phyloP scores from a whole-genome alignment of 2,888 invertebrate species.

The Tupiocoris notatus region DNA sequence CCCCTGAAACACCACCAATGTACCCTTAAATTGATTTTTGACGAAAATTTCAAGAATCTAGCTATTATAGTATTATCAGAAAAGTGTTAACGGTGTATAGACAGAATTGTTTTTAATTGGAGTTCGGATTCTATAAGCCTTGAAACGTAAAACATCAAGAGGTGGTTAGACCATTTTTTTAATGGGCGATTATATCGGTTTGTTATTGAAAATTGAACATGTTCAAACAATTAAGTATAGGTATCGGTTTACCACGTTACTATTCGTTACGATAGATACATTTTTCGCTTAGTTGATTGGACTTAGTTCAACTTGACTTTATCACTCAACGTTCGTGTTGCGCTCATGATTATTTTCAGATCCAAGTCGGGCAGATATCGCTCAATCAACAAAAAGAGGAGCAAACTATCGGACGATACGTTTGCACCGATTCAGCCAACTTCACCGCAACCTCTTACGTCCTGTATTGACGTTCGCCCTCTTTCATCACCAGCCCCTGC shows the following conservation, averaged over 20 bases:
- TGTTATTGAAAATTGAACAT: not conserved
- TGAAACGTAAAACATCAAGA: no score
- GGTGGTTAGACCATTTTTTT: no score
- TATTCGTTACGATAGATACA: not conserved
- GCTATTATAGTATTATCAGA: no score
- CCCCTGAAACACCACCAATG: no score
- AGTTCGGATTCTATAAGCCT: no score
- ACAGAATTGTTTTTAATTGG: no score
- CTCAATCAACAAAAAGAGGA: slow-evolving; percentile 40
- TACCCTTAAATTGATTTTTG: not conserved
- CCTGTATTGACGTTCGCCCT: not conserved
- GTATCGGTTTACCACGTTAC: not conserved
- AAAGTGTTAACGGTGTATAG: no score
- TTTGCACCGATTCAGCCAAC: slow-evolving; percentile 20
- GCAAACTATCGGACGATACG: slow-evolving; percentile 41
- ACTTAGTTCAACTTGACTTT: not conserved
- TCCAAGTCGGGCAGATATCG: slow-evolving; percentile 46
- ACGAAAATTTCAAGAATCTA: not conserved
- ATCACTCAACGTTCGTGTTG: slow-evolving; percentile 14
- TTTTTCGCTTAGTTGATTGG: not conserved
- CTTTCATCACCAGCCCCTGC: not conserved
- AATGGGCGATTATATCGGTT: no score
- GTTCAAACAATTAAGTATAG: not conserved
- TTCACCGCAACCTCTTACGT: not conserved
- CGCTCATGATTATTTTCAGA: slow-evolving; percentile 6